Percentiles rank a stretch among this genome's conserved stretches.
These are phyloP conservation scores for Lypha dubia DNA, from an alignment of 2,888 invertebrate species.

Conservation along the genomic window DNA sequence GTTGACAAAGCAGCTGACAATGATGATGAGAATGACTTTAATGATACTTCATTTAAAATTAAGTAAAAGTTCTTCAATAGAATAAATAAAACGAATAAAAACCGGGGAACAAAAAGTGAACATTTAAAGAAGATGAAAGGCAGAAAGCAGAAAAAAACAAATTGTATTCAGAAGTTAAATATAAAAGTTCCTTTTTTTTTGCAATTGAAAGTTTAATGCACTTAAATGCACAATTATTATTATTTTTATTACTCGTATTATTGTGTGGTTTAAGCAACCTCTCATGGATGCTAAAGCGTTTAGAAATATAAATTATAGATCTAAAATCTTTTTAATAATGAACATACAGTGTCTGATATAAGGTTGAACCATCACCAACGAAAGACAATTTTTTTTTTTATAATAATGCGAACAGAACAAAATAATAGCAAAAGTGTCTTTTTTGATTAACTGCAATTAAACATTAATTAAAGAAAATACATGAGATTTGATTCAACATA, in stretches of 20 bases:
- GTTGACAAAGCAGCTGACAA: conserved; percentile 46
- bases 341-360: too few relatives aligned
- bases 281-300: background rate
- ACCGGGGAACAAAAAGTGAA: conserved; percentile 13
- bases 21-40: conserved; percentile 48
- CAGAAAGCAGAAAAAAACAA: background rate
- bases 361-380: too few relatives aligned
- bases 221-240: background rate
- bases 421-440: too few relatives aligned
- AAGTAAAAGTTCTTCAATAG: conserved; percentile 56
- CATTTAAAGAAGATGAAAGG: conserved; percentile 12
- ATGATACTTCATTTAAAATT: conserved; percentile 60
- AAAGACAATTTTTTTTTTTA: too few relatives aligned
- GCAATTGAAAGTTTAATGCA: conserved; percentile 28
- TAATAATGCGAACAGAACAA: too few relatives aligned
- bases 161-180: background rate
- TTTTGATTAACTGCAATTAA: too few relatives aligned
- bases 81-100: conserved; percentile 37
- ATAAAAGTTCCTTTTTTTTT: background rate
- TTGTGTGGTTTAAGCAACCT: background rate
- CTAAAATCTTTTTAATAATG: too few relatives aligned
- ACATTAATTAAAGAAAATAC: too few relatives aligned
- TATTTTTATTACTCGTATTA: background rate
- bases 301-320: background rate
- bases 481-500: too few relatives aligned